Percentiles rank a stretch among this genome's conserved stretches.
These are phyloP conservation scores for Papio anubis DNA, from an alignment of 2,113 vertebrate genomes.

Conservation along the genomic window DNA sequence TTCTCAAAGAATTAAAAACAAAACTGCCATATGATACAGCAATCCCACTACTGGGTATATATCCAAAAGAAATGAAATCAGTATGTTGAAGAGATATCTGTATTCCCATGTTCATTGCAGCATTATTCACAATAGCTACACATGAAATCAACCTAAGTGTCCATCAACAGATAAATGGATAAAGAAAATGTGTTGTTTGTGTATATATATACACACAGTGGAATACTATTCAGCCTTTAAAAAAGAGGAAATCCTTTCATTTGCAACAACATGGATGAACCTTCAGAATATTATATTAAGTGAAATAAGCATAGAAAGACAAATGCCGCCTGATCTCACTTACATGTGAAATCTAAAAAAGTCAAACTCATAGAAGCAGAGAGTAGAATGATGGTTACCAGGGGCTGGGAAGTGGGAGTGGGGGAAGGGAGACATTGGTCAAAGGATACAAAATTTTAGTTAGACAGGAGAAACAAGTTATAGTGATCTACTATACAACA, in stretches of 20 bases:
- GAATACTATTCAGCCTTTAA: background rate
- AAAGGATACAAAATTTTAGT: background rate
- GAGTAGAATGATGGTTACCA: background rate
- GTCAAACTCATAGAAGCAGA: background rate
- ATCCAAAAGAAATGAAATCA: background rate
- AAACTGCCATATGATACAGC: background rate
- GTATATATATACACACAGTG: too few relatives aligned
- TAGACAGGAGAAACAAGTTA: background rate
- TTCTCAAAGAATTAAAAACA: background rate
- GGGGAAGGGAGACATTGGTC: background rate
- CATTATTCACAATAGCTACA: background rate
- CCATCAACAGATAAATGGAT: background rate
- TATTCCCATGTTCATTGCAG: background rate
- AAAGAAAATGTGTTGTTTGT: background rate
- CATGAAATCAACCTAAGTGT: background rate
- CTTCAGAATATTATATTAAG: background rate
- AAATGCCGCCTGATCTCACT: background rate
- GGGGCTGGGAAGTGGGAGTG: rapidly evolving
- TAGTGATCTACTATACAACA: background rate
- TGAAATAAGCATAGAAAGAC: background rate
- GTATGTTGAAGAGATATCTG: background rate
- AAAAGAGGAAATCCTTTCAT: background rate
- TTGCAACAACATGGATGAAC: background rate
- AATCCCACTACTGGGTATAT: background rate
- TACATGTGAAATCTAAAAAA: background rate